Base-by-base conservation (phyloP, 1,140 invertebrate species). In the Hydropsyche tenuis region DNA sequence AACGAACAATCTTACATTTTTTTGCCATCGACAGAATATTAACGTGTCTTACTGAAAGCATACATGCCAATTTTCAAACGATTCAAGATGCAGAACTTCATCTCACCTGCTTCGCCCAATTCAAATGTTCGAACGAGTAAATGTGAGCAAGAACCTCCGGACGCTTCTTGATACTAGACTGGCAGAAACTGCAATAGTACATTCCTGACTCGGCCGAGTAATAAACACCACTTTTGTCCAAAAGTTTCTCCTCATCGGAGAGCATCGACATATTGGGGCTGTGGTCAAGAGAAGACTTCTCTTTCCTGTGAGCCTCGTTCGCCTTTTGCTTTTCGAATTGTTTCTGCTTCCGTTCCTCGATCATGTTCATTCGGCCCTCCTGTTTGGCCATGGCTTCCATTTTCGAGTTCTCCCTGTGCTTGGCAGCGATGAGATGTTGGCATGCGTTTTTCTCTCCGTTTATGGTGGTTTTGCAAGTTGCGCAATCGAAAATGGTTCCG, bases 371-470 rank as follows among this genome's bases (percentile, higher is more conserved):
- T 1, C 70, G 30, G 18, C 60, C 60, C 18, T 63, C 56, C n/a
- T 72, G 70, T 25, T 72, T 64, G 1, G 70, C 70, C 12, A 46
- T 9, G 14, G 70, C 68, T 9, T 70, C 68, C 27, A 56, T 6
- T 25, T 70, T 70, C 0, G 68, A 70, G 16, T 70, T 70, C 23
- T 70, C 70, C 5, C 70, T 25, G 30, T 72, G 70, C 23, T 64
- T 62, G 1, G 43, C 42, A 1, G 68, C 72, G 22, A 68, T 42
- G 0, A 76, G 37, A 62, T 76, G 75, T 46, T 76, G 75, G 3
- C 60, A 69, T 0, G 72, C 75, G 51, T 76, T 76, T 18, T 72
- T 71, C 27, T 76, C 75, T 0, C 75, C 75, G 72, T 72, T 76
- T 22, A 76, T 74, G 9, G 73, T 70, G 12, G 73, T 73, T 16